Percentiles rank a stretch among this genome's conserved stretches.
Evolutionary conservation across 2,888 invertebrate species (phyloP).

Genomic region (Xanthorhoe spadicearia): DNA sequence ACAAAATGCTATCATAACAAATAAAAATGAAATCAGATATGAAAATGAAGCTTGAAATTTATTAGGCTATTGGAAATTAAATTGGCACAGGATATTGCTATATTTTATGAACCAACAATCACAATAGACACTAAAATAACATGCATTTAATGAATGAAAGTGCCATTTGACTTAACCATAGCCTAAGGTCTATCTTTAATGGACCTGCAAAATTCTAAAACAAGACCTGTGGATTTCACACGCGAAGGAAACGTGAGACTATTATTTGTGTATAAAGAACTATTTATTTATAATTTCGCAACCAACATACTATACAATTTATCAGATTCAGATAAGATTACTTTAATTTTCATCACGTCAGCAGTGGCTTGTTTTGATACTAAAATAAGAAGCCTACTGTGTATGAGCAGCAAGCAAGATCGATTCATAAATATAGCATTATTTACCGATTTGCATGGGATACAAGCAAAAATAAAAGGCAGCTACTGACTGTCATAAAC

Average conservation of each 20-base stretch:
- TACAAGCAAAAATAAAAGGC: constrained; percentile 42
- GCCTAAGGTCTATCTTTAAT: background rate
- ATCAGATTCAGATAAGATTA: constrained; percentile 3
- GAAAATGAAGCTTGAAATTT: background rate
- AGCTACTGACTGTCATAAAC: constrained; percentile 51
- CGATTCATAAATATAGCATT: constrained; percentile 24
- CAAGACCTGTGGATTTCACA: background rate
- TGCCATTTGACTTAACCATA: background rate
- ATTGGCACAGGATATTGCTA: background rate
- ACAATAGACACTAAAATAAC: background rate
- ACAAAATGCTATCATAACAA: background rate
- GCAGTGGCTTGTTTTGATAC: constrained; percentile 13
- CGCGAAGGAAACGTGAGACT: background rate
- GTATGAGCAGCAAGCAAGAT: constrained; percentile 26
- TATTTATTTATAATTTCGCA: background rate
- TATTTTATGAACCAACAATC: background rate
- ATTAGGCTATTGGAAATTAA: background rate
- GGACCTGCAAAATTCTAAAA: background rate
- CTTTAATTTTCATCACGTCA: constrained; percentile 19
- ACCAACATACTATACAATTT: constrained; percentile 1
- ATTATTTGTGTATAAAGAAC: background rate
- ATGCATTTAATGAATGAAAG: background rate
- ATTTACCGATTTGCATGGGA: constrained; percentile 42
- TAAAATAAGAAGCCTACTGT: constrained; percentile 28
- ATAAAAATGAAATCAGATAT: background rate